phyloP scores from a whole-genome alignment of 2,888 invertebrate species.

The Chrysolina oricalcia region DNA sequence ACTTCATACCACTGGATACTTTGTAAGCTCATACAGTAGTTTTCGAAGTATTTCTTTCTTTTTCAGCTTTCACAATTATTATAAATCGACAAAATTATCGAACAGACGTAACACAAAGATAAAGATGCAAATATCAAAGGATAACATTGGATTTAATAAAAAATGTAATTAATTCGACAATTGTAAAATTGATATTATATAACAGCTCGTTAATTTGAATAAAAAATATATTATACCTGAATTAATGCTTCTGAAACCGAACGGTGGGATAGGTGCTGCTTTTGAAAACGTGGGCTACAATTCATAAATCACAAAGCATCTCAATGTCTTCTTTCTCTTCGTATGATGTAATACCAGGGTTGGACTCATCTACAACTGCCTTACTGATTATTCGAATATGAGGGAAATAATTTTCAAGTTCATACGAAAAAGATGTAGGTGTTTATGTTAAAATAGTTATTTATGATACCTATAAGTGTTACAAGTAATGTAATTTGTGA shows the following conservation, averaged over 20 bases:
- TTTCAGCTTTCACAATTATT: background rate
- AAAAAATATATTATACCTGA: constrained; percentile 4
- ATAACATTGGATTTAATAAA: constrained; percentile 9
- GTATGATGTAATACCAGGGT: constrained; percentile 14
- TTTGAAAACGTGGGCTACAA: background rate
- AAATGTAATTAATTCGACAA: constrained; percentile 11
- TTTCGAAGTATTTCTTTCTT: background rate
- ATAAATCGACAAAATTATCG: constrained; percentile 3
- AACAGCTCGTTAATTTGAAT: constrained; percentile 11
- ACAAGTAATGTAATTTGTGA: too few species aligned
- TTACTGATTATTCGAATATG: background rate
- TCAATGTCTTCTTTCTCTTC: constrained; percentile 25
- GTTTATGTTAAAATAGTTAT: too few species aligned
- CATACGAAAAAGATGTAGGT: too few species aligned
- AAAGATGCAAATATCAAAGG: constrained; percentile 16
- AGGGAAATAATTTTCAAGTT: background rate
- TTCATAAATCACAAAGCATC: constrained; percentile 17
- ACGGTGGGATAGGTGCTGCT: constrained; percentile 9
- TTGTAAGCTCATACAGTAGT: too few species aligned
- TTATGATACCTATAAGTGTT: too few species aligned
- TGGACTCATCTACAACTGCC: background rate
- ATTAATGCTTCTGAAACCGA: constrained; percentile 18
- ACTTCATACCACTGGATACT: too few species aligned
- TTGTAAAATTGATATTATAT: constrained; percentile 20
- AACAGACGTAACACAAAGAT: constrained; percentile 7